Evolutionary conservation across 2,113 vertebrate species (phyloP).

Genomic region (Psittacara wagleri): DNA sequence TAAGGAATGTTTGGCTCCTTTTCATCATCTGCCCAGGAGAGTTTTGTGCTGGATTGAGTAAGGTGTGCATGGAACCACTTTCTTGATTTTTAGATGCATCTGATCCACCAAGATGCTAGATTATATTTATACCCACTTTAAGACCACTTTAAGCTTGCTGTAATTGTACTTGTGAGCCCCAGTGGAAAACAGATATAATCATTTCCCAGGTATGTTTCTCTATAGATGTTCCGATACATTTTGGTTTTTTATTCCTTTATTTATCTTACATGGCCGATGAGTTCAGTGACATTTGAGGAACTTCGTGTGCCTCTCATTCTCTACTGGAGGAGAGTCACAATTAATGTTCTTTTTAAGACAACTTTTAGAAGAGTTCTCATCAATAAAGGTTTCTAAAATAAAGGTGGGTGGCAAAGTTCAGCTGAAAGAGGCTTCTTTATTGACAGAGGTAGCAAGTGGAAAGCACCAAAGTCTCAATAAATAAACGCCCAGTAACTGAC

Average conservation of each 20-base stretch:
- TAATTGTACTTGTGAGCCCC: not conserved
- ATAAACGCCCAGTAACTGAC: not conserved
- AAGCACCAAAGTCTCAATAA: not conserved
- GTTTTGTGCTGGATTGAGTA: not conserved
- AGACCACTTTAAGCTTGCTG: not conserved
- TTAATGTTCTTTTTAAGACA: not conserved
- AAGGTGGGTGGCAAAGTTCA: not conserved
- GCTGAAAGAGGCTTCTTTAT: not conserved
- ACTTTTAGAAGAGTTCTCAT: not conserved
- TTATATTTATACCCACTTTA: not conserved
- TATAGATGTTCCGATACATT: not conserved
- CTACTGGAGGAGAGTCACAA: not conserved
- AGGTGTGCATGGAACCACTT: not conserved
- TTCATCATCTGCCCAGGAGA: not conserved
- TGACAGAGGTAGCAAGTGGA: not conserved
- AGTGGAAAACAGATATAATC: not conserved
- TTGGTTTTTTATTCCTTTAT: not conserved
- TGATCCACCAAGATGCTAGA: not conserved
- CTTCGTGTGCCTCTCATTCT: not conserved
- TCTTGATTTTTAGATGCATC: not conserved
- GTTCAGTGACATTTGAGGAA: not conserved
- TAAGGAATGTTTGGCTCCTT: not conserved
- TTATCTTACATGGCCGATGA: not conserved
- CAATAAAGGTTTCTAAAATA: not conserved
- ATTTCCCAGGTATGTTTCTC: not conserved